Conservation (phyloP, 2,888 invertebrate genomes). For the Amphipyra berbera region DNA sequence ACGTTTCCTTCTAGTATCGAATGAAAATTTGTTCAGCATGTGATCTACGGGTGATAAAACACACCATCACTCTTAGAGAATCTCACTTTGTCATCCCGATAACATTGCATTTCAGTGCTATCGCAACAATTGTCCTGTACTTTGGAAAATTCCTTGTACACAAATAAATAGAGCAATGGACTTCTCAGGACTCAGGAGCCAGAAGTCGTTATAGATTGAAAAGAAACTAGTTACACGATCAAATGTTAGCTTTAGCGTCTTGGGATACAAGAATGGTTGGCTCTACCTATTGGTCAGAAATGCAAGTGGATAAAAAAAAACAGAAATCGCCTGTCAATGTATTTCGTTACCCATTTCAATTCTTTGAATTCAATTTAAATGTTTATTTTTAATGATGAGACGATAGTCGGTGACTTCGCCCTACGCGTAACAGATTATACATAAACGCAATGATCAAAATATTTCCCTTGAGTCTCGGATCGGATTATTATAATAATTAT, state of each 20-base stretch:
- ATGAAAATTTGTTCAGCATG: too few species aligned
- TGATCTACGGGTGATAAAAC: too few species aligned
- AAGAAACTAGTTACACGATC: slow-evolving; percentile 12
- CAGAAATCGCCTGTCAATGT: too few species aligned
- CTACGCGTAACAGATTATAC: slow-evolving; percentile 13
- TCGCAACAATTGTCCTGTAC: too few species aligned
- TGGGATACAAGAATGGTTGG: background rate
- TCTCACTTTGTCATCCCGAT: too few species aligned
- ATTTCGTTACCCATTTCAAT: too few species aligned
- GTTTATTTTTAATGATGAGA: background rate
- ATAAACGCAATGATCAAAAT: slow-evolving; percentile 21
- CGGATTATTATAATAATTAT: slow-evolving; percentile 13
- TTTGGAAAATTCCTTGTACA: background rate
- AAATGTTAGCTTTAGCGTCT: slow-evolving; percentile 6
- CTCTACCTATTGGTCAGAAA: background rate
- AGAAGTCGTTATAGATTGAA: background rate
- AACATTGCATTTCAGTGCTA: too few species aligned
- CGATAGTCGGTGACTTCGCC: slow-evolving; percentile 10
- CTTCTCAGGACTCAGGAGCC: background rate
- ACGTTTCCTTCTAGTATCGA: too few species aligned
- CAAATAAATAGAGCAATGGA: background rate
- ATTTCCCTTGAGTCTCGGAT: slow-evolving; percentile 5
- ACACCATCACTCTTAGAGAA: too few species aligned
- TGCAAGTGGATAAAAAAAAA: background rate
- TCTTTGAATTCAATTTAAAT: too few species aligned